A percentile compares a stretch with the other conserved stretches of the same genome.
These are phyloP conservation scores for Nyctereutes procyonoides DNA, from an alignment of 2,113 vertebrate genomes.

Conservation along the genomic window DNA sequence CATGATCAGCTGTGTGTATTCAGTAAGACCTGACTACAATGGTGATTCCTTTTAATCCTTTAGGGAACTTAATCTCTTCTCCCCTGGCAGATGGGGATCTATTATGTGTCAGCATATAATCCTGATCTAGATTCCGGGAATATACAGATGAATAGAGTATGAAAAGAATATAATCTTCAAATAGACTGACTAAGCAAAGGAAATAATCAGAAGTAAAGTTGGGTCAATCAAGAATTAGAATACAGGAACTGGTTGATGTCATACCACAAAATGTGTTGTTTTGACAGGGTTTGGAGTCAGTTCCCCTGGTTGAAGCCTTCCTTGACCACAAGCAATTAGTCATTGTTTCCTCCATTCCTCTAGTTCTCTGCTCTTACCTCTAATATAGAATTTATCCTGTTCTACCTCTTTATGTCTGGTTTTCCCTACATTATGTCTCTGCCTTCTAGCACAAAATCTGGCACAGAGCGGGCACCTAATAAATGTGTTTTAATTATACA, in stretches of 20 bases:
- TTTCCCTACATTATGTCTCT: neutral
- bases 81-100: neutral
- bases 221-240: slow-evolving; percentile 45
- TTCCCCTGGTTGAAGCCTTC: slow-evolving; percentile 36
- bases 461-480: neutral
- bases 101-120: neutral
- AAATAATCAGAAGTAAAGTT: slow-evolving; percentile 55
- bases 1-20: neutral
- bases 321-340: slow-evolving; percentile 67
- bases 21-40: neutral
- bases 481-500: neutral
- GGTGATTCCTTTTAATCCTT: slow-evolving; percentile 30
- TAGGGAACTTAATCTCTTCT: neutral
- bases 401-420: neutral
- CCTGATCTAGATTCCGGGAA: neutral
- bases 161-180: neutral
- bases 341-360: slow-evolving; percentile 48
- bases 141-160: neutral
- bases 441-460: neutral
- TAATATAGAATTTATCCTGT: neutral
- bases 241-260: slow-evolving; percentile 59
- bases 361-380: slow-evolving; percentile 35
- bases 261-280: slow-evolving; percentile 39
- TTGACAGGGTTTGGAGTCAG: neutral
- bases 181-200: neutral